Base-by-base conservation (phyloP, 2,888 invertebrate genomes). In the Folsomia candida region DNA sequence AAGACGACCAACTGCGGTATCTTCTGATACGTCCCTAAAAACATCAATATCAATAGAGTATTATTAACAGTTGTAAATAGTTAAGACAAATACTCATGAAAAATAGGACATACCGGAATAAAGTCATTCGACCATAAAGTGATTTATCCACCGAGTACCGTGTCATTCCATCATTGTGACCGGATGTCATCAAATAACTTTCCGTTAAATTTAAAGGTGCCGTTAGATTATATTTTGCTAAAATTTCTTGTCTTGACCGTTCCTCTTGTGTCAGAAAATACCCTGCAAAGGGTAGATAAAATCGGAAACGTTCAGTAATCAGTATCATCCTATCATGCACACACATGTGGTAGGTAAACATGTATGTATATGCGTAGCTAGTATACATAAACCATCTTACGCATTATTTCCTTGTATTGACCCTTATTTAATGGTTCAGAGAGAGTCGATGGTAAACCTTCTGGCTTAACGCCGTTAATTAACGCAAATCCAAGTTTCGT, bases 11-110 rank as follows among this genome's bases (percentile, higher is more conserved):
- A 91, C 90, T 14, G 90, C 89, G 2, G 92, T 91, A 81, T 93
- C 93, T 82, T 92, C 92, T 0, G 91, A 91, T 58, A 93, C 85
- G 81, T 90, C 89, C 81, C 90, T 89, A n/a, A n/a, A n/a, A n/a
- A n/a, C n/a, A n/a, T n/a, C n/a, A n/a, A n/a, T 59, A 22, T 37
- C 47, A 22, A 51, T 51, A 22, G 6, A 67, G 37, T 11, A 26
- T 51, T 6, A 59, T 27, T 26, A 59, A 9, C 27, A 70, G 29
- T 22, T 9, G n/a, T 4, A 18, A 65, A 28, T n/a, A n/a, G n/a
- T n/a, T n/a, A n/a, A n/a, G n/a, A 69, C 14, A 22, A 51, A 37
- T 67, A 63, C 9, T 59, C 27, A 68, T 27, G 54, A 1, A 51
- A 28, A 20, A 51, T 18, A 67, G 22, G 27, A 24, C 51, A 61